Base-by-base conservation (phyloP, 2,888 invertebrate species). In the Macaria notata region DNA sequence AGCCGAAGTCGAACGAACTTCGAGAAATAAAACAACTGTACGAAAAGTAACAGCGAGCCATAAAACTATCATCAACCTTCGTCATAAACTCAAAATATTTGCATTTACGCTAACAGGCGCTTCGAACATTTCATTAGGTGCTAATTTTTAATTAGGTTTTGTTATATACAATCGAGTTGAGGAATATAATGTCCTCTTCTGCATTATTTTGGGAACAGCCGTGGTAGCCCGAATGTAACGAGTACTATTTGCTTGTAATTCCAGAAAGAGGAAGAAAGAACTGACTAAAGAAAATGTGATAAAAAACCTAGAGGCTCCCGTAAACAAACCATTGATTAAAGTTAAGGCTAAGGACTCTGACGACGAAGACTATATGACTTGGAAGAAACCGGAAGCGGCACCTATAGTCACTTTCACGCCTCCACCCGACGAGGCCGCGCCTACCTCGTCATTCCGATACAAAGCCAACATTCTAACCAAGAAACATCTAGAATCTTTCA, bases 301-400 rank as follows among this genome's bases (percentile, higher is more conserved):
- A 31, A 85, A 82, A 68, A 83, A 81, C 49, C 36, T 79, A 68
- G 79, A 84, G 55, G 68, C 80, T 57, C 70, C 79, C n/a, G 67
- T 83, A 71, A 79, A 70, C 52, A 88, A 88, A 70, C 62, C 80
- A 45, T 55, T 77, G 43, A 72, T 73, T 41, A 86, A 84, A 76
- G 59, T 77, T n/a, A 89, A 89, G 76, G 80, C 75, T 33, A 91
- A 90, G 78, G 88, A 91, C 73, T 91, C 91, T 0, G 91, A 91
- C 54, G 91, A 91, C 47, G 91, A 91, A 75, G 90, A 90, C 54
- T 91, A 90, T 57, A 89, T 91, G 88, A 75, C 79, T 61, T 91
- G 91, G 91, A 88, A 88, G 64, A 88, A 90, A 50, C 88, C 89
- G 4, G 84, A 88, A 51, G 78, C 75, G 1, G 75, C 86, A 19